Conservation (phyloP, 2,888 invertebrate genomes). For the Leistus spinibarbis region DNA sequence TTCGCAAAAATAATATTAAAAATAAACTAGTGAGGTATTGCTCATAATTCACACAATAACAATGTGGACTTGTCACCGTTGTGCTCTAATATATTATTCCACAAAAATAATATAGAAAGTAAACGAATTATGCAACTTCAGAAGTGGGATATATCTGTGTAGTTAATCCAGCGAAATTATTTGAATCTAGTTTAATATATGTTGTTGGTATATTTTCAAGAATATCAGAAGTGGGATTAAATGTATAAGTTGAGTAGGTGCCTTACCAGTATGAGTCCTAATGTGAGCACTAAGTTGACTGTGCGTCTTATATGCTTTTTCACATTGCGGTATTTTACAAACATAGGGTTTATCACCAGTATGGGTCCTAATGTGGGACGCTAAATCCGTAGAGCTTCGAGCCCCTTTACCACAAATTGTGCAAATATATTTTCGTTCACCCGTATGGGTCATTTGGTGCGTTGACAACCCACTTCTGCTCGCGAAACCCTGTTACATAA, state of each 20-base stretch:
- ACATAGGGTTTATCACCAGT: conserved; percentile 48
- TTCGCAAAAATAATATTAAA: too few species aligned
- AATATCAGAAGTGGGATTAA: neutral
- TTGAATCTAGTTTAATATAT: too few species aligned
- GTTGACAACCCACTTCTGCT: conserved; percentile 46
- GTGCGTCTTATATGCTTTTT: conserved; percentile 47
- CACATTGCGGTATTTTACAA: conserved; percentile 47
- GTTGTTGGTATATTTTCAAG: neutral
- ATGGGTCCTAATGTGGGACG: conserved; percentile 47
- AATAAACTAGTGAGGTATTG: too few species aligned
- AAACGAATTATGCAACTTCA: too few species aligned
- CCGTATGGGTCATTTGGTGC: conserved; percentile 48
- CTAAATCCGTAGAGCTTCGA: conserved; percentile 46
- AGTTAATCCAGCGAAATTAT: too few species aligned
- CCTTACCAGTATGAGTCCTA: conserved; percentile 47
- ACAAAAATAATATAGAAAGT: too few species aligned
- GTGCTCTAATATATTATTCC: neutral
- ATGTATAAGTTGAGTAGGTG: neutral
- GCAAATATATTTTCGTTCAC: conserved; percentile 47
- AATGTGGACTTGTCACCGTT: neutral
- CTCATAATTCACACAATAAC: too few species aligned
- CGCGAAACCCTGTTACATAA: conserved; percentile 44
- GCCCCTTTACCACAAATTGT: conserved; percentile 47
- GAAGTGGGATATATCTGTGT: too few species aligned
- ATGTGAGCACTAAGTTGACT: conserved; percentile 47